Evolutionary conservation across 2,888 invertebrate species (phyloP).

Genomic region (Leptura quadrifasciata): DNA sequence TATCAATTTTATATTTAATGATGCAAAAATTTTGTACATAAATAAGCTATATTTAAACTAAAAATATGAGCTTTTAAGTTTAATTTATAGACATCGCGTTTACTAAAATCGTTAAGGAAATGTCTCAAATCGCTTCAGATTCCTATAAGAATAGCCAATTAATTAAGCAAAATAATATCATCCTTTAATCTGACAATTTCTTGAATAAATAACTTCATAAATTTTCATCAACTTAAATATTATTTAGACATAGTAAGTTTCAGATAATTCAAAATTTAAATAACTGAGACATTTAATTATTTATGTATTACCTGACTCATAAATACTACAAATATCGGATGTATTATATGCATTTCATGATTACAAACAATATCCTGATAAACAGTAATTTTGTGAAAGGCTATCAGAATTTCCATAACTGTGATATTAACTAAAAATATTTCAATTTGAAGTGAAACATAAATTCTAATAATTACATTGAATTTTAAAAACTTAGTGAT

Average conservation of each 20-base stretch:
- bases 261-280: neutral
- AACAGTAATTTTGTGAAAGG: neutral
- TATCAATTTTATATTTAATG: too few species aligned
- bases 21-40: too few species aligned
- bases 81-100: too few species aligned
- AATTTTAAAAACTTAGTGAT: neutral
- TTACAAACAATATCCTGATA: neutral
- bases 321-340: neutral
- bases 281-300: neutral
- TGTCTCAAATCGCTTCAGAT: too few species aligned
- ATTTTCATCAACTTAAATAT: neutral
- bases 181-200: neutral
- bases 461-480: neutral
- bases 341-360: neutral
- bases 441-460: too few species aligned
- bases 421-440: neutral
- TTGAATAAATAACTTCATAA: neutral
- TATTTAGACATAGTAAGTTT: neutral
- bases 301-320: neutral
- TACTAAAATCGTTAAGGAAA: too few species aligned
- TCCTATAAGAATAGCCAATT: too few species aligned
- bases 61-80: too few species aligned
- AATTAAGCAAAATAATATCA: too few species aligned
- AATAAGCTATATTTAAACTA: too few species aligned
- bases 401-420: neutral